A percentile compares a stretch with the other conserved stretches of the same genome.
These are phyloP conservation scores for Drosophila gunungcola DNA, from an alignment of 1,140 invertebrate genomes.

Conservation along the genomic window DNA sequence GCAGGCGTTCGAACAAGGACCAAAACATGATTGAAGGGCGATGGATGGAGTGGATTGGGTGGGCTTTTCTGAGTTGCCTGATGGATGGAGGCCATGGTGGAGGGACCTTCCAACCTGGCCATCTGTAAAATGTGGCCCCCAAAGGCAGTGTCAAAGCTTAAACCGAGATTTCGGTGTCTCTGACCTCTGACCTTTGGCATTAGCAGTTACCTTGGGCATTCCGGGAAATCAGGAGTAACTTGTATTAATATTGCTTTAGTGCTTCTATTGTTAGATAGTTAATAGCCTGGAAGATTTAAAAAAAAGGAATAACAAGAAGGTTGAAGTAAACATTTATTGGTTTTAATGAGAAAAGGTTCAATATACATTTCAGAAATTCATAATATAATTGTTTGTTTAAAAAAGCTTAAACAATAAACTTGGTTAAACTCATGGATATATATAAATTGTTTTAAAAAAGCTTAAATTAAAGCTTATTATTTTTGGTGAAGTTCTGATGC, in stretches of 20 bases:
- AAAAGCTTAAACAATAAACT: too few relatives aligned
- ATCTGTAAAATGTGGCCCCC: slow-evolving; percentile 17
- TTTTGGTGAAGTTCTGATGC: too few relatives aligned
- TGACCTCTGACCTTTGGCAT: neutral
- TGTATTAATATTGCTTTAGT: neutral
- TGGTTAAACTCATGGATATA: too few relatives aligned
- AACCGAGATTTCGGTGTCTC: slow-evolving; percentile 11
- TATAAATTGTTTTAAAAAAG: too few relatives aligned
- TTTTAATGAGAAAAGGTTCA: too few relatives aligned
- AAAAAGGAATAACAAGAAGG: too few relatives aligned
- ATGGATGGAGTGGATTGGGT: neutral
- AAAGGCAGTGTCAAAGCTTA: slow-evolving; percentile 1
- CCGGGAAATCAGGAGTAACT: neutral
- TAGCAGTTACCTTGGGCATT: neutral
- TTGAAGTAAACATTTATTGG: too few relatives aligned
- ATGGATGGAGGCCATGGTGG: slow-evolving; percentile 16
- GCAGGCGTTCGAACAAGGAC: slow-evolving; percentile 45
- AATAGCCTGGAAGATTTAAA: too few relatives aligned
- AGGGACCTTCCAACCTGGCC: slow-evolving; percentile 24
- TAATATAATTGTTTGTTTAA: too few relatives aligned
- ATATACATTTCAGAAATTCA: too few relatives aligned
- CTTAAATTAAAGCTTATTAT: too few relatives aligned
- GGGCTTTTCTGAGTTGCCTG: neutral
- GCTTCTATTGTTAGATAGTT: neutral
- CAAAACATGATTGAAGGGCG: slow-evolving; percentile 48